A percentile compares a stretch with the other conserved stretches of the same genome.
phyloP scores from a whole-genome alignment of 2,797 vertebrate genomes.

The Coluber constrictor region DNA sequence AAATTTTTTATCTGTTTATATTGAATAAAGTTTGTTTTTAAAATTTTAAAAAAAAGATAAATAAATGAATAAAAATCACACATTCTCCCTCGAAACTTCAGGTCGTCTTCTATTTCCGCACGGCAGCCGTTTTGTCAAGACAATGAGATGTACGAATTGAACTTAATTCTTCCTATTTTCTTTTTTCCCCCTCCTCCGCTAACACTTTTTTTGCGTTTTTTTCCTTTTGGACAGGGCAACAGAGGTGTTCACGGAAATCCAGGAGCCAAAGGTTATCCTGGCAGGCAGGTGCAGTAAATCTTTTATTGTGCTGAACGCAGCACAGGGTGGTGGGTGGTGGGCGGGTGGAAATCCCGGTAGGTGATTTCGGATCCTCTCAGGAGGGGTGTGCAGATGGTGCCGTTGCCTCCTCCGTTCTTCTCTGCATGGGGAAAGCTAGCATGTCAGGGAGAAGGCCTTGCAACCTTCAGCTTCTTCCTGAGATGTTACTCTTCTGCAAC shows the following conservation, averaged over 20 bases:
- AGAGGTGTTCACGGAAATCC: constrained; percentile 87
- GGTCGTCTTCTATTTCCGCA: neutral
- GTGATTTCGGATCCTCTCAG: neutral
- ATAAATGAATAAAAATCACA: no score
- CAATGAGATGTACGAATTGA: neutral
- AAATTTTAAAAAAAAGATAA: no score
- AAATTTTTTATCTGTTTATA: no score
- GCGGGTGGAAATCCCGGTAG: constrained; percentile 59
- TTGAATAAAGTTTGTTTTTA: no score
- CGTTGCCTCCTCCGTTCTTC: neutral
- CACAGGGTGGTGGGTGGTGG: constrained; percentile 56
- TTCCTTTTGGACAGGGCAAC: constrained; percentile 79
- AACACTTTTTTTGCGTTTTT: constrained; percentile 21
- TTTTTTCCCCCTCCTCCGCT: neutral
- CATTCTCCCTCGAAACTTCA: no score
- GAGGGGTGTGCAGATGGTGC: neutral
- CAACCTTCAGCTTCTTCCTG: neutral
- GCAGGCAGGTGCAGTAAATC: constrained; percentile 99
- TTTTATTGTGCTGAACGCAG: constrained; percentile 77
- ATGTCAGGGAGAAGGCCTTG: neutral
- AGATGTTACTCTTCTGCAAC: no score
- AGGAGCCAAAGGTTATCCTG: constrained; percentile 99
- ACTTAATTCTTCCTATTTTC: neutral
- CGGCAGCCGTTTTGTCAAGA: neutral
- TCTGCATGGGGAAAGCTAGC: neutral